Evolutionary conservation across 2,888 invertebrate genomes (phyloP).

Genomic region (Dasypolia templi): DNA sequence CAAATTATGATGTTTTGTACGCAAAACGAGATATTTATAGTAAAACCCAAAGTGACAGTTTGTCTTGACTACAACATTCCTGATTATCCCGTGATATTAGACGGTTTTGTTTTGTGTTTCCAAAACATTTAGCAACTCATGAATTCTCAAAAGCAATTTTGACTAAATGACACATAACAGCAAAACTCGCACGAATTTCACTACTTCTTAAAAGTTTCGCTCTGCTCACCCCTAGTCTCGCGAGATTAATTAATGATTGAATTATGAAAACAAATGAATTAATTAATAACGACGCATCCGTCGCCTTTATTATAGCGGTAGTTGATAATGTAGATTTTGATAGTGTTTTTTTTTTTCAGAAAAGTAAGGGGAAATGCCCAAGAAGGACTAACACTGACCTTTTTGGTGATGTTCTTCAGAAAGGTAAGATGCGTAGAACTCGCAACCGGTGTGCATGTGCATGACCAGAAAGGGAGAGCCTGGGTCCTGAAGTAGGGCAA

Average conservation of each 20-base stretch:
- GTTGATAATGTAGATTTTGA: background rate
- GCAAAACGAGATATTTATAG: too few species aligned
- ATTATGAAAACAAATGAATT: constrained; percentile 78
- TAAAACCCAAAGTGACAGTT: background rate
- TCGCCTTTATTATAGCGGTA: constrained; percentile 27
- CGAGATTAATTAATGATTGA: constrained; percentile 75
- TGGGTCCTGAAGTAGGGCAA: too few species aligned
- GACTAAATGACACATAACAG: background rate
- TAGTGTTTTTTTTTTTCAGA: background rate
- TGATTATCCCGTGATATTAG: background rate
- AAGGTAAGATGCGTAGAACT: too few species aligned
- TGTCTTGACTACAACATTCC: background rate
- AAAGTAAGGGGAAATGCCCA: too few species aligned
- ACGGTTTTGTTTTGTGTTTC: background rate
- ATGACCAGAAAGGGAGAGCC: too few species aligned
- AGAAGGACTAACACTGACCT: too few species aligned
- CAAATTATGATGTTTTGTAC: background rate
- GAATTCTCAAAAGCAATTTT: background rate
- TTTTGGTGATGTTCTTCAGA: too few species aligned
- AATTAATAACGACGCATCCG: constrained; percentile 61
- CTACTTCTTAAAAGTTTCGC: background rate
- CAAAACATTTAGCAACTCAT: background rate
- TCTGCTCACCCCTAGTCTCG: constrained; percentile 42
- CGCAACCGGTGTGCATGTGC: too few species aligned
- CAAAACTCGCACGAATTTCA: background rate